Conservation (phyloP, 1,140 invertebrate species). For the Mya arenaria region DNA sequence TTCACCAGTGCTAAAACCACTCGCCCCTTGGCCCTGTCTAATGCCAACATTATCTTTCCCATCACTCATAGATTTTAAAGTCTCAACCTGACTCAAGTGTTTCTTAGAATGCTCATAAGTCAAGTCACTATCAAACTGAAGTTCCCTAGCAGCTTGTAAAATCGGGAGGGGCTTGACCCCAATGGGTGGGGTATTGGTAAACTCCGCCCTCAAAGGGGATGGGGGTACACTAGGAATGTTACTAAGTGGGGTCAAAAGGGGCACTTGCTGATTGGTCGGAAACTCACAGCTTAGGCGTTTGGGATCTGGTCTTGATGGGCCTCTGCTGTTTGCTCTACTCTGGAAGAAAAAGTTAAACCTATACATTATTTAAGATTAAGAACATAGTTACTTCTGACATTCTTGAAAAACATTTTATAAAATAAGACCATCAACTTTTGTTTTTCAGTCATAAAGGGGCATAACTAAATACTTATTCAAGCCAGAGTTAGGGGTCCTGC, state of each 20-base stretch:
- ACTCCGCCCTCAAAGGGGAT: conserved; percentile 70
- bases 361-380: no score
- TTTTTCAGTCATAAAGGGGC: conserved; percentile 21
- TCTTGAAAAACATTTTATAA: no score
- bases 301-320: conserved; percentile 21
- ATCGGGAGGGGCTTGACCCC: conserved; percentile 65
- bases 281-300: conserved; percentile 56
- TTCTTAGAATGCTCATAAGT: background rate
- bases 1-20: background rate
- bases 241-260: conserved; percentile 35
- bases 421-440: no score
- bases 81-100: conserved; percentile 5
- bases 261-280: background rate
- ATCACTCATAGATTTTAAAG: background rate
- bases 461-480: no score
- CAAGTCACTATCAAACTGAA: conserved; percentile 56
- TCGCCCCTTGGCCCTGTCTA: background rate
- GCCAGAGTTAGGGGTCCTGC: no score
- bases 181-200: conserved; percentile 69
- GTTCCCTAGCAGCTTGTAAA: conserved; percentile 58
- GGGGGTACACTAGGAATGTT: conserved; percentile 59
- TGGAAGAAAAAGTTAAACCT: no score
- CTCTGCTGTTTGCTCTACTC: conserved; percentile 48
- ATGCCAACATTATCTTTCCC: background rate
- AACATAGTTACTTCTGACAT: no score